A percentile compares a stretch with the other conserved stretches of the same genome.
Conservation (phyloP, 2,113 vertebrate species). For the Butorides virescens region DNA sequence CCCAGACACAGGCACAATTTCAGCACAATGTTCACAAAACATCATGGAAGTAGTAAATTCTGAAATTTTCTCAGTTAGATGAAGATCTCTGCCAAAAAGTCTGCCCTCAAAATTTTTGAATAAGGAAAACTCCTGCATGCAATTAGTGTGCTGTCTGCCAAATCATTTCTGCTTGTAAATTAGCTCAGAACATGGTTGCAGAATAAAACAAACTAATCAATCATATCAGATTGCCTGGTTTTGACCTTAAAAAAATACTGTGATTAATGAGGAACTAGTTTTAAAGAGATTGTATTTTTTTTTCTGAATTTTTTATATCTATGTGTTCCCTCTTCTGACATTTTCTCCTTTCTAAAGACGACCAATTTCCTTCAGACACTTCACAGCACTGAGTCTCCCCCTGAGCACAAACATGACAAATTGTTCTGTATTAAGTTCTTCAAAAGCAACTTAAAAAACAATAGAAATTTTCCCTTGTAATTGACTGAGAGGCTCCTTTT, state of each 20-base stretch:
- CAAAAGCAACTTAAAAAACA: not conserved
- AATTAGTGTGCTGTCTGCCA: not conserved
- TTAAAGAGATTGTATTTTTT: not conserved
- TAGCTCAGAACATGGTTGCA: not conserved
- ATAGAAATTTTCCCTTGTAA: not conserved
- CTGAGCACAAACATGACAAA: not conserved
- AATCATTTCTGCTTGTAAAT: not conserved
- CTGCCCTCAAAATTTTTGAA: not conserved
- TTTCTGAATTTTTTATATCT: not conserved
- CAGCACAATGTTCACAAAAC: not conserved
- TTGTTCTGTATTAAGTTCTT: not conserved
- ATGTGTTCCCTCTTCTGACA: not conserved
- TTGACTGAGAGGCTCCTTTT: not conserved
- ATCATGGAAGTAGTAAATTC: not conserved
- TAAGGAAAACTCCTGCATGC: not conserved
- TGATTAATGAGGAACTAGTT: not conserved
- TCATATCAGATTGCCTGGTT: not conserved
- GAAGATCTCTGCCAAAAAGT: not conserved
- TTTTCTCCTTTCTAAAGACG: not conserved
- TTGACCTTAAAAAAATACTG: not conserved
- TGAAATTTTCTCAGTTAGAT: not conserved
- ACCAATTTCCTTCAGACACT: not conserved
- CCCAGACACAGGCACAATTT: not conserved
- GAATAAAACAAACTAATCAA: not conserved
- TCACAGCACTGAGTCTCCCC: not conserved